Conservation (phyloP, 2,888 invertebrate species). For the Ecdyonurus torrentis region DNA sequence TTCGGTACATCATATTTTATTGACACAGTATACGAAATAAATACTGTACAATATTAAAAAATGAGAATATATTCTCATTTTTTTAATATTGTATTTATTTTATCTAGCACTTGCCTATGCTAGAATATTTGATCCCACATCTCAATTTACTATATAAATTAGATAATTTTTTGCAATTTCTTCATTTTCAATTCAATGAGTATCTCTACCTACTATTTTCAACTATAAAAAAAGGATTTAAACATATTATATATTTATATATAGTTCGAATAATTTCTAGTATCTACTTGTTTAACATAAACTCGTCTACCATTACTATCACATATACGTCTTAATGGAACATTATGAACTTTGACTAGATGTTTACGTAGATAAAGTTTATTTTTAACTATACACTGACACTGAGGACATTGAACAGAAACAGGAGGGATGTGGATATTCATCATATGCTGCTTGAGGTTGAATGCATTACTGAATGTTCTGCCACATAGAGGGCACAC, state of each 20-base stretch:
- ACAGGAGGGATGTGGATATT: slow-evolving; percentile 23
- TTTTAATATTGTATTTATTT: no score
- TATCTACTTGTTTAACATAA: background rate
- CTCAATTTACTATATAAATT: no score
- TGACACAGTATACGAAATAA: no score
- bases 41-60: no score
- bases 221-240: no score
- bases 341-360: slow-evolving; percentile 22
- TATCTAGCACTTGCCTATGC: no score
- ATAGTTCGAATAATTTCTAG: background rate
- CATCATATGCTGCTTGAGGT: slow-evolving; percentile 23
- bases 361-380: slow-evolving; percentile 23
- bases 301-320: background rate
- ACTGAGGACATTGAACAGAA: slow-evolving; percentile 20
- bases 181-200: no score
- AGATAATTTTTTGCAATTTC: no score
- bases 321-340: slow-evolving; percentile 17
- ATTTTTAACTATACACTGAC: slow-evolving; percentile 22
- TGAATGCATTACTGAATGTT: slow-evolving; percentile 23
- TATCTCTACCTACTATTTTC: no score
- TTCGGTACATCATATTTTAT: no score
- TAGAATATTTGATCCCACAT: no score
- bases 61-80: no score
- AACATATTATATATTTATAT: background rate
- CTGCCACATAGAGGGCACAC: slow-evolving; percentile 22